A percentile compares a stretch with the other conserved stretches of the same genome.
Conservation (phyloP, 2,797 vertebrate species). For the Microchirus variegatus region DNA sequence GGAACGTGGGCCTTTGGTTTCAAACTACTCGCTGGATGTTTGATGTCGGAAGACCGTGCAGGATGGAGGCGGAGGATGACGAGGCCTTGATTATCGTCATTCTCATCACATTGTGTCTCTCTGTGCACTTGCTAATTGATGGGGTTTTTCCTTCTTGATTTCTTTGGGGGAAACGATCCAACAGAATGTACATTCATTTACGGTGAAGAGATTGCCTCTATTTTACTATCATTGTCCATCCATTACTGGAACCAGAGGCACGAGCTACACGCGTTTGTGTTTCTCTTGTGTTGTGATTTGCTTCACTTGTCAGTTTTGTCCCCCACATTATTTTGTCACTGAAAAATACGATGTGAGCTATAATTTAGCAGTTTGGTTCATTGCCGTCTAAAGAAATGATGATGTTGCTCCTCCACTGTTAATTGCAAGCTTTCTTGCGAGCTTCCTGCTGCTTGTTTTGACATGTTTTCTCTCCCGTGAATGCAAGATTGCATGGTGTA, state of each 20-base stretch:
- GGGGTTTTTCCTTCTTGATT: conserved; percentile 70
- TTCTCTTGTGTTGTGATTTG: conserved; percentile 46
- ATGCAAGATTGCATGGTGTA: conserved; percentile 16
- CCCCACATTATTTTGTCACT: conserved; percentile 29
- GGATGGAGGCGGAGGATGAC: conserved; percentile 19
- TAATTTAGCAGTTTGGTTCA: conserved; percentile 27
- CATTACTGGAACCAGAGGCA: conserved; percentile 50
- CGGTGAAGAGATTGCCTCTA: conserved; percentile 71
- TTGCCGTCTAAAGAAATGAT: conserved; percentile 24
- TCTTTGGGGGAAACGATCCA: conserved; percentile 76
- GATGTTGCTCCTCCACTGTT: conserved; percentile 26
- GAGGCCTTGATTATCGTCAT: conserved; percentile 68
- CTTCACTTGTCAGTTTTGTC: conserved; percentile 45
- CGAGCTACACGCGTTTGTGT: conserved; percentile 37
- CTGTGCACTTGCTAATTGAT: conserved; percentile 68
- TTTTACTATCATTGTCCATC: conserved; percentile 64
- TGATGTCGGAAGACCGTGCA: conserved; percentile 33
- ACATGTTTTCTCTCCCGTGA: conserved; percentile 37
- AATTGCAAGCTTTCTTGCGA: conserved; percentile 42
- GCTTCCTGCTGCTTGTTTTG: conserved; percentile 49
- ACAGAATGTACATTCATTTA: conserved; percentile 76
- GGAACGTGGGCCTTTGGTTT: conserved; percentile 42
- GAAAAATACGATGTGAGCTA: conserved; percentile 36
- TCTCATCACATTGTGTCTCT: conserved; percentile 62
- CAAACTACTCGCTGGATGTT: conserved; percentile 48